phyloP scores from a whole-genome alignment of 2,797 vertebrate genomes.

The Lutjanus campechanus region DNA sequence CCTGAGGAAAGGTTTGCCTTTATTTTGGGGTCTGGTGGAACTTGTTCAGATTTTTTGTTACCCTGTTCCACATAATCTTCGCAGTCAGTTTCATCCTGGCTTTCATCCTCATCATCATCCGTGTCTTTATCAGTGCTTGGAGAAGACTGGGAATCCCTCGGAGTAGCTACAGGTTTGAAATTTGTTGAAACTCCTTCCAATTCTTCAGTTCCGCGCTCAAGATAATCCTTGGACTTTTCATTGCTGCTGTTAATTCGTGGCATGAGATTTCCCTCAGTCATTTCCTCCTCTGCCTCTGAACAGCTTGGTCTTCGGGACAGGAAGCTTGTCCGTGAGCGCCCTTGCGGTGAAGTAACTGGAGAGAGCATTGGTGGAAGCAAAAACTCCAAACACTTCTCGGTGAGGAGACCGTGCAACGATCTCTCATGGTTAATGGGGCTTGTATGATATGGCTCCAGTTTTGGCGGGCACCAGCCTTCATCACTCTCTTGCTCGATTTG shows the following conservation, averaged over 20 bases:
- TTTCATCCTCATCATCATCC: constrained; percentile 12
- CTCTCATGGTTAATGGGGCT: background rate
- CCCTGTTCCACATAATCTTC: constrained; percentile 5
- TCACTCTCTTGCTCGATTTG: constrained; percentile 26
- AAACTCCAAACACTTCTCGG: background rate
- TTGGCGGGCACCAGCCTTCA: constrained; percentile 11
- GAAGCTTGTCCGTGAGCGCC: background rate
- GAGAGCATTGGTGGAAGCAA: constrained; percentile 63
- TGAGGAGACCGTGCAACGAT: too few species aligned
- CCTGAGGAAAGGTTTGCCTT: background rate
- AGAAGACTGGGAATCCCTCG: background rate
- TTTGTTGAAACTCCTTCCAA: background rate
- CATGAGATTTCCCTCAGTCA: background rate
- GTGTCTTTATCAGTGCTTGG: constrained; percentile 5
- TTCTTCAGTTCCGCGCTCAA: background rate
- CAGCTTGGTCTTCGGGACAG: background rate
- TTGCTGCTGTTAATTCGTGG: background rate
- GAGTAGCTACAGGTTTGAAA: background rate
- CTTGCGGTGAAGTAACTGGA: constrained; percentile 58
- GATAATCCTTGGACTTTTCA: background rate
- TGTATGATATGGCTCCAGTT: constrained; percentile 21
- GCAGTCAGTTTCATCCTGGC: constrained; percentile 3
- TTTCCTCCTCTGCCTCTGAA: constrained; percentile 7
- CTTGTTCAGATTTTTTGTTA: constrained; percentile 14
- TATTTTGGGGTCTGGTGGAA: constrained; percentile 8